Percentiles rank a stretch among this genome's conserved stretches.
Evolutionary conservation across 2,797 vertebrate species (phyloP).

Genomic region (Menidia menidia): DNA sequence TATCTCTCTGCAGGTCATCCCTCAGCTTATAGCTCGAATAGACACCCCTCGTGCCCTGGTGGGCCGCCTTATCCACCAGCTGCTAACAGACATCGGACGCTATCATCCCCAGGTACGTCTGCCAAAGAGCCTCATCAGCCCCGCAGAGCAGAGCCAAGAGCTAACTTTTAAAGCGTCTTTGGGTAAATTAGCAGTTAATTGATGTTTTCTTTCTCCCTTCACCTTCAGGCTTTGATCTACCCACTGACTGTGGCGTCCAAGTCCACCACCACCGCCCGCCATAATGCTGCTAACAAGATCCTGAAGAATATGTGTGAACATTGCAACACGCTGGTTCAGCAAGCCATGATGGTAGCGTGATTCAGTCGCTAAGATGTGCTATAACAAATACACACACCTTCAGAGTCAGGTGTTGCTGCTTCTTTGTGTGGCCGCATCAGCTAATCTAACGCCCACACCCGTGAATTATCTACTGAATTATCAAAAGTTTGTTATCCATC

Average conservation of each 20-base stretch:
- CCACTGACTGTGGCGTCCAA: conserved; percentile 98
- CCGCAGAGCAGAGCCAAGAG: not conserved
- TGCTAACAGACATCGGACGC: conserved; percentile 96
- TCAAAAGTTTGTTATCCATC: not conserved
- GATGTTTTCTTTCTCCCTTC: conserved; percentile 27
- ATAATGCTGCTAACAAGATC: conserved; percentile 99
- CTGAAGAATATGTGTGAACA: conserved; percentile 99
- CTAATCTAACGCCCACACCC: not conserved
- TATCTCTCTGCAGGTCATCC: conserved; percentile 88
- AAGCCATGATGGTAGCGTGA: conserved; percentile 94
- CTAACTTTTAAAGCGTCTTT: not conserved
- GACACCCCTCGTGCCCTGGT: conserved; percentile 96
- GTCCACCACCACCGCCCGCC: conserved; percentile 96
- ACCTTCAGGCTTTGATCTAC: conserved; percentile 93
- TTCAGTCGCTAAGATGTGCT: not conserved
- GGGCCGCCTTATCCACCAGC: conserved; percentile 97
- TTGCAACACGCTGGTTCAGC: conserved; percentile 97
- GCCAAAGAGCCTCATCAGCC: not conserved
- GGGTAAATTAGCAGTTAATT: not conserved
- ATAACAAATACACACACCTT: not conserved
- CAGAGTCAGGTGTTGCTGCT: too few species aligned
- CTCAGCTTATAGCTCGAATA: conserved; percentile 97
- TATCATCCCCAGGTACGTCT: conserved; percentile 93
- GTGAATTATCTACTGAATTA: not conserved
- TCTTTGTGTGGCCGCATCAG: not conserved